phyloP scores from a whole-genome alignment of 1,140 invertebrate species.

The Ceratina japonica region DNA sequence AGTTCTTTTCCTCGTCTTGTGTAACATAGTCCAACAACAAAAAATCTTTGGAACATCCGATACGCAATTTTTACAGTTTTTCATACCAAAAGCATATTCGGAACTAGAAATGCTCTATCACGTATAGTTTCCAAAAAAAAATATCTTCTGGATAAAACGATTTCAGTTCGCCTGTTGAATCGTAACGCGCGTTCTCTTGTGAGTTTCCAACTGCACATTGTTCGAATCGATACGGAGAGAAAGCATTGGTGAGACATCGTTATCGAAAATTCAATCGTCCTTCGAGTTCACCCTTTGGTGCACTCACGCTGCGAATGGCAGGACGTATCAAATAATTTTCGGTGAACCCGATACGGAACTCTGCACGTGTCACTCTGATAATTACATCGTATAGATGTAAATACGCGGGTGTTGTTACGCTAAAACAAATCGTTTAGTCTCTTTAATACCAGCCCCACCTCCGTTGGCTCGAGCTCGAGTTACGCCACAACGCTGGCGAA shows the following conservation, averaged over 20 bases:
- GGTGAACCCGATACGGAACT: conserved; percentile 24
- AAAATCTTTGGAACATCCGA: too few relatives aligned
- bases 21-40: too few relatives aligned
- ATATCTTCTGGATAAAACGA: too few relatives aligned
- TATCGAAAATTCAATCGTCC: conserved; percentile 44
- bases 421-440: conserved; percentile 29
- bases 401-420: conserved; percentile 14
- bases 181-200: background rate
- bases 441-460: conserved; percentile 27
- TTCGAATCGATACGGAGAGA: background rate
- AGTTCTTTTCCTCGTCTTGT: too few relatives aligned
- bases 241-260: conserved; percentile 1
- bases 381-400: conserved; percentile 50
- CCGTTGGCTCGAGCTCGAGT: background rate
- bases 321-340: conserved; percentile 27
- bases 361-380: conserved; percentile 43
- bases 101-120: too few relatives aligned
- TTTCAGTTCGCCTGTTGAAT: background rate
- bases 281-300: conserved; percentile 18
- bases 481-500: conserved; percentile 30
- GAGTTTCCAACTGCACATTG: background rate
- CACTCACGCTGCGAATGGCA: conserved; percentile 29
- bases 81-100: too few relatives aligned
- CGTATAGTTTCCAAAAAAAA: too few relatives aligned
- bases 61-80: too few relatives aligned